Percentiles rank a stretch among this genome's conserved stretches.
These are phyloP conservation scores for Atherinosoma microstoma DNA, from an alignment of 2,797 vertebrate genomes.

Conservation along the genomic window DNA sequence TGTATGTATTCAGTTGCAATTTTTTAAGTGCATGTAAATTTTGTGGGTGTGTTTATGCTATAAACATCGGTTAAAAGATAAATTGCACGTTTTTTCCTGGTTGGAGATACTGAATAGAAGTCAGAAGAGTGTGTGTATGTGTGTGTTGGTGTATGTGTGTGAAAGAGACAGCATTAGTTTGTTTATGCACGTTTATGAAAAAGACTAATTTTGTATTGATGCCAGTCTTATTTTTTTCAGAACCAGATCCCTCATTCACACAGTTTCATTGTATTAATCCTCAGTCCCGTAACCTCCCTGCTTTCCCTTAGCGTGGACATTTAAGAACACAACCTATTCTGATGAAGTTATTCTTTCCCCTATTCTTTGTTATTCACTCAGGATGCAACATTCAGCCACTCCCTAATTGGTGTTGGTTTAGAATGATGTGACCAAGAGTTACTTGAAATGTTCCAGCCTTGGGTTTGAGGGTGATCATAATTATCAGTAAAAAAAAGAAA, in stretches of 20 bases:
- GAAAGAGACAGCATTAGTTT: background rate
- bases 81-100: constrained; percentile 12
- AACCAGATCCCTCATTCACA: constrained; percentile 31
- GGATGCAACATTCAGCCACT: constrained; percentile 57
- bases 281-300: constrained; percentile 25
- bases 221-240: constrained; percentile 14
- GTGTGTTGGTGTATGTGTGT: background rate
- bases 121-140: background rate
- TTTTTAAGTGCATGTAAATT: background rate
- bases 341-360: constrained; percentile 55
- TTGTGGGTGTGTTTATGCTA: constrained; percentile 1
- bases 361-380: constrained; percentile 65
- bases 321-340: constrained; percentile 41
- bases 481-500: constrained; percentile 49
- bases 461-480: constrained; percentile 40
- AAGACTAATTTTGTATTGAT: constrained; percentile 5
- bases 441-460: constrained; percentile 47
- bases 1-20: background rate
- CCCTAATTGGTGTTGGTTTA: constrained; percentile 31
- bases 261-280: constrained; percentile 44
- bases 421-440: constrained; percentile 33
- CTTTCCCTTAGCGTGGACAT: constrained; percentile 44
- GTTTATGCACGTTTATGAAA: background rate
- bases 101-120: background rate
- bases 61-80: background rate